Conservation (phyloP, 1,140 invertebrate species). For the Thaumatotibia leucotreta region DNA sequence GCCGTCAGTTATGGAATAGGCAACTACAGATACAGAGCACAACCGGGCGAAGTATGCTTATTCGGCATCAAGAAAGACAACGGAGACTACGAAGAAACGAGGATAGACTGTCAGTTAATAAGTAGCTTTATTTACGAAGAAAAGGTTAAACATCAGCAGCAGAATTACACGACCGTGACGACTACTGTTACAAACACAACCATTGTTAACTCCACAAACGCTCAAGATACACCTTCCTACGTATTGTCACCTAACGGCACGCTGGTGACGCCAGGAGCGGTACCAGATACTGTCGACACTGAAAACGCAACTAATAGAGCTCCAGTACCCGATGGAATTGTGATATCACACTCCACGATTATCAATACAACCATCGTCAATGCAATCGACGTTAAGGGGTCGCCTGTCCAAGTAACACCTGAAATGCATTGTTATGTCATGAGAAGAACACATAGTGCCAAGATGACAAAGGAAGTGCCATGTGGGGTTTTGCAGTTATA, state of each 20-base stretch:
- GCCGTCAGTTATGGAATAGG: slow-evolving; percentile 44
- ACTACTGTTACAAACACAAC: slow-evolving; percentile 36
- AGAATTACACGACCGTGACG: slow-evolving; percentile 1
- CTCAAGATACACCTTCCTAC: slow-evolving; percentile 23
- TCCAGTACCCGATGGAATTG: slow-evolving; percentile 24
- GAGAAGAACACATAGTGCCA: slow-evolving; percentile 35
- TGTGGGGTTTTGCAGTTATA: slow-evolving; percentile 59
- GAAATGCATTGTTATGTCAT: slow-evolving; percentile 64
- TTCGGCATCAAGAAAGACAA: slow-evolving; percentile 62
- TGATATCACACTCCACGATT: slow-evolving; percentile 40
- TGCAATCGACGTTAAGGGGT: slow-evolving; percentile 59
- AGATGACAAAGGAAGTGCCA: slow-evolving; percentile 50
- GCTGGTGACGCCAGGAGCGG: slow-evolving; percentile 26
- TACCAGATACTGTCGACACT: neutral
- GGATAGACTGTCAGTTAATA: slow-evolving; percentile 62
- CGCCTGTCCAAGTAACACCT: slow-evolving; percentile 55
- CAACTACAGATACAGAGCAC: slow-evolving; percentile 44
- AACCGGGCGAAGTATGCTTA: slow-evolving; percentile 59
- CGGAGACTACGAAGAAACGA: slow-evolving; percentile 64
- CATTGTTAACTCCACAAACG: no score
- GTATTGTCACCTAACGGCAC: slow-evolving; percentile 56
- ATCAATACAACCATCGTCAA: slow-evolving; percentile 55
- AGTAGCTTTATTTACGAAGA: slow-evolving; percentile 57
- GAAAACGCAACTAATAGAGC: slow-evolving; percentile 19
- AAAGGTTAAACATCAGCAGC: slow-evolving; percentile 29